Conservation (phyloP, 2,797 vertebrate genomes). For the Mormyrus proboscirostris region DNA sequence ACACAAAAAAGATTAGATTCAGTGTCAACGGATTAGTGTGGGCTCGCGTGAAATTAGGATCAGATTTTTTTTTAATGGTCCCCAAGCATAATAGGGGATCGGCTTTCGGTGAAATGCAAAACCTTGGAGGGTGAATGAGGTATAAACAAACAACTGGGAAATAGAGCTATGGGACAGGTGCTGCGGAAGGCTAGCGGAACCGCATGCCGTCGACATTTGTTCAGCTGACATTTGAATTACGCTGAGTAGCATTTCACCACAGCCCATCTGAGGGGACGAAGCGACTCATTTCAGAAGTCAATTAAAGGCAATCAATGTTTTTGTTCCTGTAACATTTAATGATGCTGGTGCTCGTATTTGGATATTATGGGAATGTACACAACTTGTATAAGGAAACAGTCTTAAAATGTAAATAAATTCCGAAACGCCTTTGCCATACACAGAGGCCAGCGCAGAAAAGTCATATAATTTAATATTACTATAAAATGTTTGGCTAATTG, state of each 20-base stretch:
- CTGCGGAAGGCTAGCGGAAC: not conserved
- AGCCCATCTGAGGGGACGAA: not conserved
- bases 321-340: constrained; percentile 45
- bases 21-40: constrained; percentile 22
- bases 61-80: constrained; percentile 11
- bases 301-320: constrained; percentile 24
- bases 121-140: constrained; percentile 19
- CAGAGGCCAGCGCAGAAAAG: not conserved
- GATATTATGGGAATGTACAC: constrained; percentile 30
- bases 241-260: not conserved
- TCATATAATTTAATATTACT: constrained; percentile 30
- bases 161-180: not conserved
- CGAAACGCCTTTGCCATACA: not conserved
- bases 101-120: constrained; percentile 36
- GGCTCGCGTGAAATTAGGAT: constrained; percentile 10
- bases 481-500: not conserved
- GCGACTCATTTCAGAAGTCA: not conserved
- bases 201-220: not conserved
- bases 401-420: constrained; percentile 24
- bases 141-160: constrained; percentile 22
- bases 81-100: constrained; percentile 22
- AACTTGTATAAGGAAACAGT: constrained; percentile 28
- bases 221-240: not conserved
- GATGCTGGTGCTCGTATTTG: constrained; percentile 32
- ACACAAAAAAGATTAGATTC: constrained; percentile 17